phyloP scores from a whole-genome alignment of 2,113 vertebrate species.

The Gallinago paraguaiae region DNA sequence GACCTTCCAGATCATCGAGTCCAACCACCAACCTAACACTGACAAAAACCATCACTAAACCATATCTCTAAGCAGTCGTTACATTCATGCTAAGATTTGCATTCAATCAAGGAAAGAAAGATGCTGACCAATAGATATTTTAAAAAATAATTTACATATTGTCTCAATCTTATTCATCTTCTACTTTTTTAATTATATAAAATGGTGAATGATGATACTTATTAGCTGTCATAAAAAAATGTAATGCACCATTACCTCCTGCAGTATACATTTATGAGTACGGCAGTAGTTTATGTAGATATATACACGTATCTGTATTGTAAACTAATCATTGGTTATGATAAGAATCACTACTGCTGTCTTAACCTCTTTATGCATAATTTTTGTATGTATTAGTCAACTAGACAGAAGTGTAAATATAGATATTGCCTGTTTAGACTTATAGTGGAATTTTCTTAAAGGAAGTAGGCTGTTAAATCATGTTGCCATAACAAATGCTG shows the following conservation, averaged over 20 bases:
- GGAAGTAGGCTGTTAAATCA: conserved; percentile 72
- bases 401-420: conserved; percentile 68
- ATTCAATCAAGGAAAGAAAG: neutral
- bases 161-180: neutral
- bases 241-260: neutral
- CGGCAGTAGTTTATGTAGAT: neutral
- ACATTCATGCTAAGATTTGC: neutral
- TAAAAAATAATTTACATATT: neutral
- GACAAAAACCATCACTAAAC: too few species aligned
- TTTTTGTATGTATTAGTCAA: conserved; percentile 41
- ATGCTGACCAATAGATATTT: neutral
- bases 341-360: conserved; percentile 19
- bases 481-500: conserved; percentile 64
- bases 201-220: neutral
- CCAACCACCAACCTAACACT: too few species aligned
- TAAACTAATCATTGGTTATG: neutral
- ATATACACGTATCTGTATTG: neutral
- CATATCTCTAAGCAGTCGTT: neutral
- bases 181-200: neutral
- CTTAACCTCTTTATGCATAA: neutral
- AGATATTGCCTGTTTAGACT: conserved; percentile 38
- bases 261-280: neutral
- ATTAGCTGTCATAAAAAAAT: neutral
- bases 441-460: conserved; percentile 27
- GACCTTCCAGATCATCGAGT: too few species aligned